phyloP scores from a whole-genome alignment of 2,113 vertebrate species.

The Excalfactoria chinensis region DNA sequence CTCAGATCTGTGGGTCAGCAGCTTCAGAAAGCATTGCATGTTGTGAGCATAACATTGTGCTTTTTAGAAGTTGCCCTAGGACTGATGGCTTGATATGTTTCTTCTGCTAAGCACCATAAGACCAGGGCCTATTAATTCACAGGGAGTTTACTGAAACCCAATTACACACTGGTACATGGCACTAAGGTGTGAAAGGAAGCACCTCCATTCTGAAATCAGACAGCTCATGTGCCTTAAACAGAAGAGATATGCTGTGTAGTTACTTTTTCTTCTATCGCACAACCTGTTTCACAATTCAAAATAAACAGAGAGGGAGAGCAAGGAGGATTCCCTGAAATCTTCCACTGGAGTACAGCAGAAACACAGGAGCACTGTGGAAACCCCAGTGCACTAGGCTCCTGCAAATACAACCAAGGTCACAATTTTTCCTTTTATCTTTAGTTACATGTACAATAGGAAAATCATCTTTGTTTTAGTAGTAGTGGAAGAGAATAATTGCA shows the following conservation, averaged over 20 bases:
- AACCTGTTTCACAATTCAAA: not conserved
- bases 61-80: not conserved
- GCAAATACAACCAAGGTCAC: not conserved
- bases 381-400: not conserved
- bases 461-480: not conserved
- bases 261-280: not conserved
- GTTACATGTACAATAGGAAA: not conserved
- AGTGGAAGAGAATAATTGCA: not conserved
- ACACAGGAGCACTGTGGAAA: not conserved
- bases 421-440: not conserved
- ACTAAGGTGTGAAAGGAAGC: not conserved
- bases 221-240: not conserved
- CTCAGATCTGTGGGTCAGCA: not conserved
- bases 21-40: not conserved
- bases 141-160: not conserved
- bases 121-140: not conserved
- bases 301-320: not conserved
- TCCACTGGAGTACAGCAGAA: not conserved
- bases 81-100: not conserved
- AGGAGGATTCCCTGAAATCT: not conserved
- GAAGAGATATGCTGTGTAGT: not conserved
- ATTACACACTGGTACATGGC: rapidly evolving
- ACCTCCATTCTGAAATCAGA: not conserved
- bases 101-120: not conserved
- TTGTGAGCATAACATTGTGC: not conserved